Conservation (phyloP, 1,140 invertebrate species). For the Drosophila virilis region DNA sequence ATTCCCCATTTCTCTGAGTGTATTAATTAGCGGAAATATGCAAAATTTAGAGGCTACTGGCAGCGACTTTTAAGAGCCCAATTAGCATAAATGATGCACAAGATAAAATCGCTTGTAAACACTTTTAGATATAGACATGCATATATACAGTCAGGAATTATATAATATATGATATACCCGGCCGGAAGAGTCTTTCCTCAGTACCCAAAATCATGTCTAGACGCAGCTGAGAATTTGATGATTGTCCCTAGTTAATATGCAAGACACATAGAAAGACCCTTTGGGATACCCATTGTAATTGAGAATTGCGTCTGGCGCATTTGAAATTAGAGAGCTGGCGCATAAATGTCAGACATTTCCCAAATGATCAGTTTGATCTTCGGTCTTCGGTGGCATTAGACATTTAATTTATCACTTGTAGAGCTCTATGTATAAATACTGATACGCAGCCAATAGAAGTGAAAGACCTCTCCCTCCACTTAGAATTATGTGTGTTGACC, state of each 20-base stretch:
- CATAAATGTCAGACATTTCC: conserved; percentile 26
- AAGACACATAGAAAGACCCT: conserved; percentile 28
- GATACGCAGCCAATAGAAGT: no score
- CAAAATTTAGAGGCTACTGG: neutral
- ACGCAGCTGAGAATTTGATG: neutral
- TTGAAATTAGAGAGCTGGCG: conserved; percentile 57
- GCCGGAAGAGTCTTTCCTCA: neutral
- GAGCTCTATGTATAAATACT: neutral
- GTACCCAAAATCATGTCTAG: neutral
- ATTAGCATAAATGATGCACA: conserved; percentile 61
- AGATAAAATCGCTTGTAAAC: conserved; percentile 52
- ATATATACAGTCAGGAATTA: neutral
- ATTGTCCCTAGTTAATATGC: conserved; percentile 37
- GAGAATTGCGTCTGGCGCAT: conserved; percentile 50
- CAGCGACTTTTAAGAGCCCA: conserved; percentile 36
- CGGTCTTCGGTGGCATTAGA: conserved; percentile 25
- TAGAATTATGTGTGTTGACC: conserved; percentile 41
- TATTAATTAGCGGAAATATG: conserved; percentile 70
- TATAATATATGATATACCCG: neutral
- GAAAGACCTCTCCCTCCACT: conserved; percentile 8
- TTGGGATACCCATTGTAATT: conserved; percentile 12
- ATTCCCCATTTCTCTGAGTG: conserved; percentile 6
- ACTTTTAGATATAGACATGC: neutral
- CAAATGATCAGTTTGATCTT: conserved; percentile 38
- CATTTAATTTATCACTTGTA: conserved; percentile 71